Conservation (phyloP, 2,113 vertebrate genomes). For the Genyomyrus donnyi region DNA sequence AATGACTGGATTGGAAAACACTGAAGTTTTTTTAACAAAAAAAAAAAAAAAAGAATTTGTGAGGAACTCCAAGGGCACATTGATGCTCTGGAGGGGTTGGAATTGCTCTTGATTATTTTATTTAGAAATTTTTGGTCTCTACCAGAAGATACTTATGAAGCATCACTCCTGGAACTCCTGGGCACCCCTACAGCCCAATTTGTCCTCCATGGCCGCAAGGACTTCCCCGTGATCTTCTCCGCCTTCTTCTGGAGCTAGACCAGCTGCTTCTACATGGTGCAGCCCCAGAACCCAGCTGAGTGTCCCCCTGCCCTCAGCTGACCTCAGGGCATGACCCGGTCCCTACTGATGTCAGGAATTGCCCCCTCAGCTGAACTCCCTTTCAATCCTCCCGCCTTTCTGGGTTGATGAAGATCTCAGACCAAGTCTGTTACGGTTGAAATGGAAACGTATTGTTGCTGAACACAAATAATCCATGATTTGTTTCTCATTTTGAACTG, state of each 20-base stretch:
- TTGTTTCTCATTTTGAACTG: background rate
- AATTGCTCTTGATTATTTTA: background rate
- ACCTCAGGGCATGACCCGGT: background rate
- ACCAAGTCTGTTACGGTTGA: background rate
- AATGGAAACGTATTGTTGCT: background rate
- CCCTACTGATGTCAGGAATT: background rate
- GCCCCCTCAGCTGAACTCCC: background rate
- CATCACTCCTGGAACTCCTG: slow-evolving; percentile 13
- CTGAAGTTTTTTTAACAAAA: background rate
- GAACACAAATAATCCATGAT: background rate
- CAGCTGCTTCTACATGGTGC: background rate
- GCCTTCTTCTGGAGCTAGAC: slow-evolving; percentile 23
- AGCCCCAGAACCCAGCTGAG: background rate
- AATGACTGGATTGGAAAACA: background rate
- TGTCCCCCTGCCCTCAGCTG: background rate
- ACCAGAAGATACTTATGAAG: background rate
- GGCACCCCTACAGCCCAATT: background rate
- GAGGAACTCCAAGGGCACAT: background rate
- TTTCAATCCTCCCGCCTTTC: background rate
- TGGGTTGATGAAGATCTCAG: background rate
- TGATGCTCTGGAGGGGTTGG: background rate
- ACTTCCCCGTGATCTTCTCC: slow-evolving; percentile 18
- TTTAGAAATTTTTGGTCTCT: background rate
- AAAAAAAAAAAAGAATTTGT: background rate
- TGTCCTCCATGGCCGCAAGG: background rate